These are phyloP conservation scores for Podilymbus podiceps DNA, from an alignment of 2,113 vertebrate genomes.

Conservation along the genomic window DNA sequence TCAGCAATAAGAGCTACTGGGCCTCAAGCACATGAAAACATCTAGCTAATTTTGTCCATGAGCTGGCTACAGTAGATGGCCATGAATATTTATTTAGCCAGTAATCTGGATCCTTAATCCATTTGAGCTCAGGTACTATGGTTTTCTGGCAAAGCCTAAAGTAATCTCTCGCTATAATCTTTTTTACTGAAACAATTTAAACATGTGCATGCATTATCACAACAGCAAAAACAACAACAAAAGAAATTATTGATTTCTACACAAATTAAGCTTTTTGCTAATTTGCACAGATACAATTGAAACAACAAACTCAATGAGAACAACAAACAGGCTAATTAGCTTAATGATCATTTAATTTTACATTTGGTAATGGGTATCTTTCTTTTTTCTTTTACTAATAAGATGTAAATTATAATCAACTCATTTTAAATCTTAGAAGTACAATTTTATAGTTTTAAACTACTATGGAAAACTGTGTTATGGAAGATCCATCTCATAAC, in stretches of 20 bases:
- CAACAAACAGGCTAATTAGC: conserved; percentile 66
- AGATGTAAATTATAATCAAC: conserved; percentile 61
- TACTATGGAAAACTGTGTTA: not conserved
- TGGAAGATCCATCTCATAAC: not conserved
- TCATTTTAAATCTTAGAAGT: conserved; percentile 52
- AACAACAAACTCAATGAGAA: conserved; percentile 68
- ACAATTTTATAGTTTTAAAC: conserved; percentile 26
- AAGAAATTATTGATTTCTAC: conserved; percentile 58
- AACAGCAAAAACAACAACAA: not conserved
- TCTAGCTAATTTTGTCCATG: not conserved
- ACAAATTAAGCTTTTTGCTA: conserved; percentile 60
- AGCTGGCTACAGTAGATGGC: not conserved
- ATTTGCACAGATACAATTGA: conserved; percentile 49
- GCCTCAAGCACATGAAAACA: not conserved
- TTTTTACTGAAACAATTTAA: conserved; percentile 34
- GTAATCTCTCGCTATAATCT: not conserved
- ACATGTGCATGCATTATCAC: conserved; percentile 25
- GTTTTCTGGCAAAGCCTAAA: not conserved
- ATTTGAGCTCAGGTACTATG: not conserved
- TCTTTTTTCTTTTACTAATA: conserved; percentile 36
- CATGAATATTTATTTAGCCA: not conserved
- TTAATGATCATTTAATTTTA: conserved; percentile 71
- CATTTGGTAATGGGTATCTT: conserved; percentile 56
- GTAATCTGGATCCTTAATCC: not conserved
- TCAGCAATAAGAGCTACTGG: not conserved